phyloP scores from a whole-genome alignment of 2,113 vertebrate species.

The Phalacrocorax aristotelis region DNA sequence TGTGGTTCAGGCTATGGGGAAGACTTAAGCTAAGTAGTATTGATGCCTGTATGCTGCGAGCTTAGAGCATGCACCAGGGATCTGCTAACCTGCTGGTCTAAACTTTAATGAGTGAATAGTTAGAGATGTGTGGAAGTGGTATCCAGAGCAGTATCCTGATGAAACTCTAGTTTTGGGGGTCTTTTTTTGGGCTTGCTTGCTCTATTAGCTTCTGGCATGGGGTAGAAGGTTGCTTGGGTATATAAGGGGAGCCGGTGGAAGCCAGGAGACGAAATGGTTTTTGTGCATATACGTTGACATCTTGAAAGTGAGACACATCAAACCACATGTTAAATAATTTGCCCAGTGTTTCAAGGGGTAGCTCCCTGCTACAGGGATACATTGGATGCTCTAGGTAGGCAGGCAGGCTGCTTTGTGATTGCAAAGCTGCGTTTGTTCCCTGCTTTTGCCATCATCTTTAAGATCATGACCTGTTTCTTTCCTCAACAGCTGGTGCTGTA shows the following conservation, averaged over 20 bases:
- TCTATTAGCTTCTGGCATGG: not conserved
- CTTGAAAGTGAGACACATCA: not conserved
- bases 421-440: not conserved
- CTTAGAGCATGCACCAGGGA: rapidly evolving
- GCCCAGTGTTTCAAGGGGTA: not conserved
- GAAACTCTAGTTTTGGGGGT: not conserved
- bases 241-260: not conserved
- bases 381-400: not conserved
- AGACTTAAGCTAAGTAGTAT: not conserved
- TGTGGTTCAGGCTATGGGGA: not conserved
- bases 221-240: not conserved
- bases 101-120: not conserved
- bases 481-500: not conserved
- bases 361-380: not conserved
- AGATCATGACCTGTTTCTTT: not conserved
- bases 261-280: not conserved
- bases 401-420: not conserved
- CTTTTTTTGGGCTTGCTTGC: not conserved
- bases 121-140: not conserved
- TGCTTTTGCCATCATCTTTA: not conserved
- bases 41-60: not conserved
- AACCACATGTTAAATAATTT: not conserved
- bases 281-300: not conserved
- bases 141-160: not conserved
- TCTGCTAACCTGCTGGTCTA: not conserved